A percentile compares a stretch with the other conserved stretches of the same genome.
Evolutionary conservation across 2,113 vertebrate species (phyloP).

Genomic region (Neopipo cinnamomea): DNA sequence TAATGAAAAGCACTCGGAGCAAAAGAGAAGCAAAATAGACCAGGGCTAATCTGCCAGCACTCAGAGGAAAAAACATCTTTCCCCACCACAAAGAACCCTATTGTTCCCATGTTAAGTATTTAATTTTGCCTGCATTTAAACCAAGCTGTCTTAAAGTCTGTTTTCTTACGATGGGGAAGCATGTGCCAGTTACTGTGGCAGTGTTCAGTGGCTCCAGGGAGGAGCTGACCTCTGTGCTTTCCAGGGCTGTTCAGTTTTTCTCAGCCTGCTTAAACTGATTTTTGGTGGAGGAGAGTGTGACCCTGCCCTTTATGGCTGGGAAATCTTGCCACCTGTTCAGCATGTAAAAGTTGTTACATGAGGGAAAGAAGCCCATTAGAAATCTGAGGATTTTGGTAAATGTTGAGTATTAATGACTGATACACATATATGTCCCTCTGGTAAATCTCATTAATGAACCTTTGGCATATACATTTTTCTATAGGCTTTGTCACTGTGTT

Average conservation of each 20-base stretch:
- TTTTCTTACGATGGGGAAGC: not conserved
- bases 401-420: not conserved
- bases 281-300: not conserved
- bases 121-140: constrained; percentile 22
- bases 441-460: not conserved
- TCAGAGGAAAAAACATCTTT: not conserved
- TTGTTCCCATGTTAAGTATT: constrained; percentile 33
- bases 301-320: not conserved
- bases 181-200: not conserved
- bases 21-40: not conserved
- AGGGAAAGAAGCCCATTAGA: not conserved
- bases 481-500: not conserved
- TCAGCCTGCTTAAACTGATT: not conserved
- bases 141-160: not conserved
- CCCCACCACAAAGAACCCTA: constrained; percentile 12
- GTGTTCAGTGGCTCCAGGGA: not conserved
- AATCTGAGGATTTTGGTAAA: not conserved
- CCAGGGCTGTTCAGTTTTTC: not conserved
- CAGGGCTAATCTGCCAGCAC: not conserved
- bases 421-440: not conserved
- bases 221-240: not conserved
- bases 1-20: not conserved
- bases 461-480: not conserved
- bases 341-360: not conserved
- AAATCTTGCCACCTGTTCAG: not conserved